Evolutionary conservation across 2,888 invertebrate species (phyloP).

Genomic region (Odontocolon sp.): DNA sequence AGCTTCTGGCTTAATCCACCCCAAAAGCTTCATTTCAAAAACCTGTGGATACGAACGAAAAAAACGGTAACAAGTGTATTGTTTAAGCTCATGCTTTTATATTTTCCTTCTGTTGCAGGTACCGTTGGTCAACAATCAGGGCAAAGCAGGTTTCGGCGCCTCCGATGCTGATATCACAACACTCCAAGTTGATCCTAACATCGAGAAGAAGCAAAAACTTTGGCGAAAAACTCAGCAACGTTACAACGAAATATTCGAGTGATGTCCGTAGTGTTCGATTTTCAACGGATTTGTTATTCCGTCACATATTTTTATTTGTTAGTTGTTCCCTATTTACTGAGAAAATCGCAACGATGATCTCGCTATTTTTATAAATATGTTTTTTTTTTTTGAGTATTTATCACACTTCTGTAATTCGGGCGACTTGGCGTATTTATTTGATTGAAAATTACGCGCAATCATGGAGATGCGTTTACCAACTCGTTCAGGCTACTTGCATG

Average conservation of each 20-base stretch:
- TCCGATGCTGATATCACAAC: slow-evolving; percentile 74
- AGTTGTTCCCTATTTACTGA: not conserved
- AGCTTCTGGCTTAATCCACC: not conserved
- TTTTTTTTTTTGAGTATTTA: not conserved
- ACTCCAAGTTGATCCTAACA: slow-evolving; percentile 68
- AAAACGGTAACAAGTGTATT: no score
- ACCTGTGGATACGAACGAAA: not conserved
- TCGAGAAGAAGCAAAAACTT: slow-evolving; percentile 76
- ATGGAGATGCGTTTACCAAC: no score
- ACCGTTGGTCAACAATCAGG: slow-evolving; percentile 84
- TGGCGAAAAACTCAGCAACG: slow-evolving; percentile 81
- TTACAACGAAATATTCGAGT: slow-evolving; percentile 76
- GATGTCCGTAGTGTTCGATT: no score
- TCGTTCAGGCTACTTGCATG: no score
- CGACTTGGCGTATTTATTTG: no score
- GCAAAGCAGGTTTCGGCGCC: slow-evolving; percentile 85
- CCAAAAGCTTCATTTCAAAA: not conserved
- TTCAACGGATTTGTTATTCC: not conserved
- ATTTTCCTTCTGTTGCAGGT: slow-evolving; percentile 82
- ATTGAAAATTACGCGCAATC: not conserved
- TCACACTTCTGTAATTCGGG: no score
- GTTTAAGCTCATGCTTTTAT: no score
- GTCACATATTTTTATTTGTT: not conserved
- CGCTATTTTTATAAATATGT: not conserved
- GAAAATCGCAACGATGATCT: not conserved